A percentile compares a stretch with the other conserved stretches of the same genome.
Conservation (phyloP, 30 jellyfish, hydroid and myxozoan species). For the Nemopilema nomurai region DNA sequence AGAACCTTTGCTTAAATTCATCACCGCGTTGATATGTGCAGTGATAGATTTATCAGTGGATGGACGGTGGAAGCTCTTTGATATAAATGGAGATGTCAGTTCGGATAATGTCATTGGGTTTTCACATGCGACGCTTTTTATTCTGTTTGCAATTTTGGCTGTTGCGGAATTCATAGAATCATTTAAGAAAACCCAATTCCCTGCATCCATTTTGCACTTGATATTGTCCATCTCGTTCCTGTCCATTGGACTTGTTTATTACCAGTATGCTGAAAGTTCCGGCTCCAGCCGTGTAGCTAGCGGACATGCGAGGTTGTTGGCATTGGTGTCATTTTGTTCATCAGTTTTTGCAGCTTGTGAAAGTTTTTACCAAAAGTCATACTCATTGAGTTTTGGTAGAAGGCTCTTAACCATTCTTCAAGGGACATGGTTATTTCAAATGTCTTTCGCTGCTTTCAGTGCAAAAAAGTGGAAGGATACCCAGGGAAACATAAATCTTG, state of each 20-base stretch:
- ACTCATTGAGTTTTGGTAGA: constrained; percentile 35
- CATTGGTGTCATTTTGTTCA: neutral
- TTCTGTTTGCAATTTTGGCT: constrained; percentile 43
- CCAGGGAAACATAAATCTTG: constrained; percentile 19
- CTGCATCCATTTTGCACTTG: constrained; percentile 24
- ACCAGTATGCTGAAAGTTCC: neutral
- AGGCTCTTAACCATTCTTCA: constrained; percentile 46
- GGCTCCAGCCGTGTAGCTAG: neutral
- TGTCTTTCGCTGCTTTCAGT: constrained; percentile 18
- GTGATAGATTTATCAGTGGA: constrained; percentile 20
- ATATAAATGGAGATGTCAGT: constrained; percentile 12
- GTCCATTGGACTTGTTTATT: constrained; percentile 27
- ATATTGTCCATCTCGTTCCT: constrained; percentile 25
- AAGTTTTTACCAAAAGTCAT: constrained; percentile 23
- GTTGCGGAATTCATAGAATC: constrained; percentile 47
- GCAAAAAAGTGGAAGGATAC: constrained; percentile 30
- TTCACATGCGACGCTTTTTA: constrained; percentile 34
- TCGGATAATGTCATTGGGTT: constrained; percentile 5
- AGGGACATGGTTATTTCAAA: constrained; percentile 67
- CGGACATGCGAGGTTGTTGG: constrained; percentile 2
- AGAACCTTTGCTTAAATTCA: constrained; percentile 38
- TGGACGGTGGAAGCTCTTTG: constrained; percentile 32
- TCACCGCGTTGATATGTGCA: constrained; percentile 25
- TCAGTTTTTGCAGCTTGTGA: constrained; percentile 20
- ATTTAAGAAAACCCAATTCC: constrained; percentile 16